Evolutionary conservation across 2,797 vertebrate genomes (phyloP), one percentile per base, ranked within the genome.

Genomic region (Labeo calbasu): DNA sequence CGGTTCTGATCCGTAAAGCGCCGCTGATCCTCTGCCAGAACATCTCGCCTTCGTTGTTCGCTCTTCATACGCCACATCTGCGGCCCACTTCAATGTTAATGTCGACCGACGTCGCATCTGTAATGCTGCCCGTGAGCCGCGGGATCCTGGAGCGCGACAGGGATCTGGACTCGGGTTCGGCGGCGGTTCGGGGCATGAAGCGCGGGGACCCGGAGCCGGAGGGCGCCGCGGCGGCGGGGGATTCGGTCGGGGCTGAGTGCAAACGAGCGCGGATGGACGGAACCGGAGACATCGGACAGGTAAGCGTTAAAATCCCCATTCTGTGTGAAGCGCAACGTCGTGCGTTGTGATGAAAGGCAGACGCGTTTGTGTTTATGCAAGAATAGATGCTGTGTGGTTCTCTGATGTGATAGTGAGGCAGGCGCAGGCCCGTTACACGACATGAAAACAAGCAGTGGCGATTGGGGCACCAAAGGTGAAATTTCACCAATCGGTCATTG

Each of bases 101-200:
- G 95, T 96, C 95, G 94, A 95, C 94, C 92, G 94, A 96, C 94
- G 94, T 95, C 88, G 94, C 94, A 89, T 95, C 95, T 87, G 94
- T 96, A 88, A 95, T 96, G 95, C 91, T 96, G 90, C 94, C 95
- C n/a, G 94, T 95, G 88, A 93, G 93, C 93, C 95, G 94, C 92
- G 93, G 91, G 89, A 93, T 95, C 79, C 89, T 95, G 90, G 95
- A 96, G 91, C 94, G 94, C 93, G 95, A 95, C 76, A 89, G 94
- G 90, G 95, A 96, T 90, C 90, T 95, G 93, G 95, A 96, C 81
- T 36, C 94, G 81, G 91, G 93, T 91, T 88, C 92, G 71, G 93
- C 93, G 83, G 93, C 70, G 36, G 85, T 83, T 28, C 85, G 87
- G 10, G 87, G 87, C 57, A 87, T 88, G 87, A 88, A 88, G 91